Evolutionary conservation across 2,888 invertebrate genomes (phyloP).

Genomic region (Cheilosia impressa): DNA sequence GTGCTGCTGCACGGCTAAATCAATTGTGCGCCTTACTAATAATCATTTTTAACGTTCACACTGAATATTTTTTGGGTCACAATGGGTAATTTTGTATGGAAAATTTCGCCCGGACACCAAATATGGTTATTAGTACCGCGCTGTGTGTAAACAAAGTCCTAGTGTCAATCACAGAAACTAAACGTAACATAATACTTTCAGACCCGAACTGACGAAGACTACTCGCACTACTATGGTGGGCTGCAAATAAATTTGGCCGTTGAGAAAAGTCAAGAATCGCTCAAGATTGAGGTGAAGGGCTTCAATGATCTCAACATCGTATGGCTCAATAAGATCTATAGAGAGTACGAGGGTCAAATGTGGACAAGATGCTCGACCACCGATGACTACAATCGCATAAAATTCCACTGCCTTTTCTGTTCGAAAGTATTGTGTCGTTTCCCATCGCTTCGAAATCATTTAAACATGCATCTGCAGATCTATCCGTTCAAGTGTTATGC

Average conservation of each 20-base stretch:
- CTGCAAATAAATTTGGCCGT: constrained; percentile 54
- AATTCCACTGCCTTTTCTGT: constrained; percentile 49
- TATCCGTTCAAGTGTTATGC: constrained; percentile 60
- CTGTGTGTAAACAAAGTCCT: neutral
- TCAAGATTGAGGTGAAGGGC: constrained; percentile 41
- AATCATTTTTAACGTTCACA: too few species aligned
- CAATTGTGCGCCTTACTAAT: too few species aligned
- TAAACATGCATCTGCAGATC: constrained; percentile 52
- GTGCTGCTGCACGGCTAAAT: too few species aligned
- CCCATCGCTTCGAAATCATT: constrained; percentile 24
- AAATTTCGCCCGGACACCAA: too few species aligned
- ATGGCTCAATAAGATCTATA: constrained; percentile 55
- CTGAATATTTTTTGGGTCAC: too few species aligned
- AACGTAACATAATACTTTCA: constrained; percentile 4
- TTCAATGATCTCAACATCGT: constrained; percentile 44
- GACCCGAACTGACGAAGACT: constrained; percentile 4
- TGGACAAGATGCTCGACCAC: constrained; percentile 9
- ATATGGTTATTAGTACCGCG: too few species aligned
- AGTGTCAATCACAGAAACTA: neutral
- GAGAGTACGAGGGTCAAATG: constrained; percentile 42
- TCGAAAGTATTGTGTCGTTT: constrained; percentile 39
- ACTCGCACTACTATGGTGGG: constrained; percentile 25
- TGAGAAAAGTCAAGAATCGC: neutral
- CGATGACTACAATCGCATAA: constrained; percentile 3
- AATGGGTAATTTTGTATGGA: too few species aligned